Evolutionary conservation across 1,140 invertebrate species (phyloP).

Genomic region (Drosophila neocordata): DNA sequence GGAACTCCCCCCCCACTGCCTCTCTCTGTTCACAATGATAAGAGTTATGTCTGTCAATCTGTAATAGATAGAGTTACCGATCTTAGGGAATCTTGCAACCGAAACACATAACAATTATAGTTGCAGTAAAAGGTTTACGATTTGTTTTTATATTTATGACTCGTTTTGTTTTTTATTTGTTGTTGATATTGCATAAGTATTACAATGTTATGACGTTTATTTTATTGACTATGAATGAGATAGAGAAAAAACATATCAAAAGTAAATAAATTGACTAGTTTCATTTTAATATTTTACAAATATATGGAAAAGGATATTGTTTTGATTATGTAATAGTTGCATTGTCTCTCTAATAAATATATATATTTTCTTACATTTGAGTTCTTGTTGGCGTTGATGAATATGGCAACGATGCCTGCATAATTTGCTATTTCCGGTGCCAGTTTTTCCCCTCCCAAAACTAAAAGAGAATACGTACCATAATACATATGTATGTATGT

Average conservation of each 20-base stretch:
- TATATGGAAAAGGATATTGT: too few relatives aligned
- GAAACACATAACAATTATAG: background rate
- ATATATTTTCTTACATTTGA: background rate
- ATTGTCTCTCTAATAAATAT: background rate
- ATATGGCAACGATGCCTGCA: conserved; percentile 62
- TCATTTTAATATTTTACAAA: too few relatives aligned
- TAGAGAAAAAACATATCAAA: too few relatives aligned
- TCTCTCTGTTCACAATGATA: background rate
- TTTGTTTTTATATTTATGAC: background rate
- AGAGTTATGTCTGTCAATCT: conserved; percentile 4
- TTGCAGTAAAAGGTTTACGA: conserved; percentile 1
- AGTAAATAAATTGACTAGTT: too few relatives aligned
- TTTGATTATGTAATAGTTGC: too few relatives aligned
- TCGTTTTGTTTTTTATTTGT: background rate
- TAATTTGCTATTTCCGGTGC: conserved; percentile 73
- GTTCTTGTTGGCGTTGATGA: conserved; percentile 25
- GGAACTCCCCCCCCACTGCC: background rate
- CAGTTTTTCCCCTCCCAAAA: conserved; percentile 15
- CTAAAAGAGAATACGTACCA: too few relatives aligned
- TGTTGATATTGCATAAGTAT: background rate
- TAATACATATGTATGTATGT: too few relatives aligned
- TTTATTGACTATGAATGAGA: too few relatives aligned
- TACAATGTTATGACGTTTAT: too few relatives aligned
- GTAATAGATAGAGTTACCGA: conserved; percentile 1
- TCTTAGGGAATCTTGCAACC: too few relatives aligned